These are phyloP conservation scores for Megalonaias nervosa DNA, from an alignment of 1,140 invertebrate genomes.

Conservation along the genomic window DNA sequence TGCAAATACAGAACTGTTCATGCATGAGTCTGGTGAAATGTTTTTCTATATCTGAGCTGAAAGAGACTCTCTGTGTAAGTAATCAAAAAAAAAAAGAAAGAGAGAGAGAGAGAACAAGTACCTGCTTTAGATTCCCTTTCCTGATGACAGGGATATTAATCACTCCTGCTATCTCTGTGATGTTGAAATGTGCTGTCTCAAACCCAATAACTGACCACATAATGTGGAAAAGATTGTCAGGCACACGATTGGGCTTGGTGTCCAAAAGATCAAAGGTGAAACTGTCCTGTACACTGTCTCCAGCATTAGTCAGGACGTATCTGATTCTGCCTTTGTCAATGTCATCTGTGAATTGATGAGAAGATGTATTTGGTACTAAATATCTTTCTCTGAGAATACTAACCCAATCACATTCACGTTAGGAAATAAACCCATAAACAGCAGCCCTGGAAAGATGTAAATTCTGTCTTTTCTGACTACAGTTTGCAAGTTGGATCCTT, in stretches of 20 bases:
- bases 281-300: constrained; percentile 49
- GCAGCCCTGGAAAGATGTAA: too few relatives aligned
- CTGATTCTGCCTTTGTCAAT: constrained; percentile 60
- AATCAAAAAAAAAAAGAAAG: too few relatives aligned
- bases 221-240: constrained; percentile 65
- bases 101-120: constrained; percentile 16
- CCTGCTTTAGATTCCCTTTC: constrained; percentile 67
- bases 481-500: too few relatives aligned
- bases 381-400: too few relatives aligned
- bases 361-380: neutral
- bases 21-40: too few relatives aligned
- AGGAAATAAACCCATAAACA: too few relatives aligned
- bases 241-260: constrained; percentile 61
- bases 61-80: neutral
- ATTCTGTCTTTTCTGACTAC: too few relatives aligned
- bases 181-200: constrained; percentile 48
- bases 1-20: too few relatives aligned
- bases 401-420: too few relatives aligned
- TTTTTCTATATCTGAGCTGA: too few relatives aligned
- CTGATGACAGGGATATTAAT: constrained; percentile 64
- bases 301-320: constrained; percentile 60
- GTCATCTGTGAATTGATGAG: constrained; percentile 54
- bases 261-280: constrained; percentile 68
- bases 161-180: constrained; percentile 61
- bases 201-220: constrained; percentile 66